Base-by-base conservation (phyloP, 2,113 vertebrate species). In the Psittacula cyanocephala region DNA sequence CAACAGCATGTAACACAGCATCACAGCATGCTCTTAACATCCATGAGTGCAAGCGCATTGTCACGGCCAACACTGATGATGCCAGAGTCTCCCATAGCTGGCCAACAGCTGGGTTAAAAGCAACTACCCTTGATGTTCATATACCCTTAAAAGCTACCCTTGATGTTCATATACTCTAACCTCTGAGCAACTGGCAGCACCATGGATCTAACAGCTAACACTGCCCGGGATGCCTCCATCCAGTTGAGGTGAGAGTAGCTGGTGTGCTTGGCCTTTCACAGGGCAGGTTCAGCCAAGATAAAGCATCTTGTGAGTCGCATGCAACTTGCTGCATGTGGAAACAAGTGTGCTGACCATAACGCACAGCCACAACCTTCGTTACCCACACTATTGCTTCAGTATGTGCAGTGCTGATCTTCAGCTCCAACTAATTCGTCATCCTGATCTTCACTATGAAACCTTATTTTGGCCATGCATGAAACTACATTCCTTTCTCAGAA, bases 241-340 rank as follows among this genome's bases (percentile, higher is more conserved):
- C n/a, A 24, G 37, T 0, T 23, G 13, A n/a, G 47, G 27, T 22
- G 35, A 33, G 29, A 35, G 78, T 52, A 41, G 49, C 67, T 50
- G 67, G 4, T 46, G 39, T 52, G 31, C 14, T 65, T 33, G 27
- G 69, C 52, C 31, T n/a, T 60, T 29, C 5, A 1, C 4, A 23
- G 22, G 28, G 4, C 10, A 81, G 27, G 35, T 28, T 91, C 31
- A 20, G 47, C 11, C 44, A 76, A 78, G 31, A 22, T 9, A 28
- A 81, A n/a, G 20, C 8, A 39, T n/a, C 47, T 46, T 29, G 16
- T 0, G 1, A 62, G 17, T 39, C 4, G 35, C 13, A 5, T 13
- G 29, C 22, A 53, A 9, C 27, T 67, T 62, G 31, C 55, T 92
- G 47, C 6, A 2, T 6, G 18, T 33, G 17, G 22, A 65, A 50